Percentiles rank a stretch among this genome's conserved stretches.
Evolutionary conservation across 2,797 vertebrate genomes (phyloP).

Genomic region (Brotogeris chrysoptera): DNA sequence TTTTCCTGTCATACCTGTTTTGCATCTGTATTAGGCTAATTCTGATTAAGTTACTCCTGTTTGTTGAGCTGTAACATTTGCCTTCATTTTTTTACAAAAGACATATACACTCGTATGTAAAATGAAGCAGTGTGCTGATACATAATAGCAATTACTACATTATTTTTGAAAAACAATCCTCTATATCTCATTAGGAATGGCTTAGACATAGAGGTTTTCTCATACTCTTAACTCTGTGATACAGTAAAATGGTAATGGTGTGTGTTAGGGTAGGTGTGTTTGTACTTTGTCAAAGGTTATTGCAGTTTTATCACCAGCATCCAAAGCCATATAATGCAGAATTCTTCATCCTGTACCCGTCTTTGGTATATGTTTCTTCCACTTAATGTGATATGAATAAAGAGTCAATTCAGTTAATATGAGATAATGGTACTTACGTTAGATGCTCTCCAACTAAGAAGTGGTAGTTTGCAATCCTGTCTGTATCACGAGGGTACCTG

Average conservation of each 20-base stretch:
- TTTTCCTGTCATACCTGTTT: not conserved
- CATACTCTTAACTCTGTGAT: not conserved
- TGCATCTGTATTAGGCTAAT: not conserved
- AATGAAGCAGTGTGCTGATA: not conserved
- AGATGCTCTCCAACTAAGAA: not conserved
- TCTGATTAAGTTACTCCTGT: not conserved
- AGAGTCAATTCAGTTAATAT: slow-evolving; percentile 2
- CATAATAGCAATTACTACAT: not conserved
- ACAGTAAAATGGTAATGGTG: not conserved
- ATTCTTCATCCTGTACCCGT: not conserved
- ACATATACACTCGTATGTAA: not conserved
- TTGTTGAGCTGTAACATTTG: not conserved
- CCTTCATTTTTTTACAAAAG: not conserved
- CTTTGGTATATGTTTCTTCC: slow-evolving; percentile 23
- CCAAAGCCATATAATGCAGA: not conserved
- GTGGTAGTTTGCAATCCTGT: not conserved
- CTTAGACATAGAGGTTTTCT: not conserved
- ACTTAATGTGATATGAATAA: slow-evolving; percentile 51
- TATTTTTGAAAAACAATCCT: not conserved
- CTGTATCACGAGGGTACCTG: not conserved
- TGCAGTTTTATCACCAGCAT: not conserved
- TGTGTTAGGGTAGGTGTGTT: slow-evolving; percentile 39
- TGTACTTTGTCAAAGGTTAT: slow-evolving; percentile 14
- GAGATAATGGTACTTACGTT: slow-evolving; percentile 26
- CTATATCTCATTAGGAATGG: not conserved